phyloP scores from a whole-genome alignment of 2,888 invertebrate genomes.

The Aporophyla nigra region DNA sequence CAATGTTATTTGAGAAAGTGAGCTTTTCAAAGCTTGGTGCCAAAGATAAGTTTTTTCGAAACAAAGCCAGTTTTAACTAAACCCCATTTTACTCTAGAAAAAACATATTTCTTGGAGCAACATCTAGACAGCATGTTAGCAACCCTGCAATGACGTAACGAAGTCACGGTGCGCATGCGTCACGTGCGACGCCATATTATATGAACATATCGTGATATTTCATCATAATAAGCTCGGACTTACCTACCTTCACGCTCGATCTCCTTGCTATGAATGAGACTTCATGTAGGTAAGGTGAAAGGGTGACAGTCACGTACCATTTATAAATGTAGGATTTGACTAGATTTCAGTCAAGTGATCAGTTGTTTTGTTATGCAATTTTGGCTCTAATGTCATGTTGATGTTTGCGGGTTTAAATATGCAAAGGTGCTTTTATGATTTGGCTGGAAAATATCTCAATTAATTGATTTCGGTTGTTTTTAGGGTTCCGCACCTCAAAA shows the following conservation, averaged over 20 bases:
- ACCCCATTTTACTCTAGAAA: neutral
- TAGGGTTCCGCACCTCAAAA: too few relatives aligned
- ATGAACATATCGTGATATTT: conserved; percentile 65
- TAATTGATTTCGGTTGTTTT: too few relatives aligned
- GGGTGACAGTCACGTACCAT: neutral
- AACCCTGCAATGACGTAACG: conserved; percentile 66
- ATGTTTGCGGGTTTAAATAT: too few relatives aligned
- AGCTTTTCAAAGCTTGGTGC: neutral
- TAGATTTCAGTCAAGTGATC: neutral
- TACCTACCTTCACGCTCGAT: conserved; percentile 21
- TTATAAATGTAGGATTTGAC: neutral
- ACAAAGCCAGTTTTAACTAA: neutral
- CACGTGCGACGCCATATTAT: conserved; percentile 63
- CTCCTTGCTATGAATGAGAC: conserved; percentile 21
- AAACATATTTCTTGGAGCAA: neutral
- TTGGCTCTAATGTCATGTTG: neutral
- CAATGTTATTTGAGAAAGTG: neutral
- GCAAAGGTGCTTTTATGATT: too few relatives aligned
- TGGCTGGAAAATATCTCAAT: too few relatives aligned
- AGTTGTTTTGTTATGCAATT: neutral
- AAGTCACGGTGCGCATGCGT: conserved; percentile 66
- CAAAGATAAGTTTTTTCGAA: neutral
- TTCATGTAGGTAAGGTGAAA: conserved; percentile 21
- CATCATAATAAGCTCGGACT: conserved; percentile 60
- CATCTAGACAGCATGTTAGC: neutral